These are phyloP conservation scores for Aromia moschata DNA, from an alignment of 2,888 invertebrate genomes.

Conservation along the genomic window DNA sequence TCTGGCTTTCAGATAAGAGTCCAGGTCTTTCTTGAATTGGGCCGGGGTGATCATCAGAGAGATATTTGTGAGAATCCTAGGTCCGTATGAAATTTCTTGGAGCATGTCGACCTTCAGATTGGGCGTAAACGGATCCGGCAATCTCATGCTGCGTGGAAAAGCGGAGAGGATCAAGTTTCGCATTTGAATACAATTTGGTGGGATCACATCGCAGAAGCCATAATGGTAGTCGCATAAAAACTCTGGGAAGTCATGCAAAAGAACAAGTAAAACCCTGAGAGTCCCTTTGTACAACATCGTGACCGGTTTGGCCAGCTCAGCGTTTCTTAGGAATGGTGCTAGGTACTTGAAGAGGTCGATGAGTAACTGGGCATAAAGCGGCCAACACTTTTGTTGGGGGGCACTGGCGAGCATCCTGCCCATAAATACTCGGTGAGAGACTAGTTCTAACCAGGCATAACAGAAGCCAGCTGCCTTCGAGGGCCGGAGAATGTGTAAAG, in stretches of 20 bases:
- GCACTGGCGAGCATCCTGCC: slow-evolving; percentile 91
- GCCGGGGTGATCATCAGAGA: slow-evolving; percentile 85
- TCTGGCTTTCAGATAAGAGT: slow-evolving; percentile 93
- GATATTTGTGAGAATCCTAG: slow-evolving; percentile 90
- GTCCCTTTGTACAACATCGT: slow-evolving; percentile 96
- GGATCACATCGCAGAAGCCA: slow-evolving; percentile 98
- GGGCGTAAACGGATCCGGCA: slow-evolving; percentile 98
- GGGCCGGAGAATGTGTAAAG: slow-evolving; percentile 92
- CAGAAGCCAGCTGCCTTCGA: slow-evolving; percentile 95
- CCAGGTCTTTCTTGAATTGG: slow-evolving; percentile 94
- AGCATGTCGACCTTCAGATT: slow-evolving; percentile 94
- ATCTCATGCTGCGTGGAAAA: slow-evolving; percentile 96
- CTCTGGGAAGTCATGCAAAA: slow-evolving; percentile 99
- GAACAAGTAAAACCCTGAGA: slow-evolving; percentile 86
- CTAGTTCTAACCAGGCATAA: slow-evolving; percentile 97
- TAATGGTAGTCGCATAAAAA: slow-evolving; percentile 99
- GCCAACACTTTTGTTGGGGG: slow-evolving; percentile 96
- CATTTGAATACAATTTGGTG: slow-evolving; percentile 99
- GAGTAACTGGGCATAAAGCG: slow-evolving; percentile 95
- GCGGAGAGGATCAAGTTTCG: slow-evolving; percentile 97
- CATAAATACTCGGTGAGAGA: slow-evolving; percentile 96
- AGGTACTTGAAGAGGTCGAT: slow-evolving; percentile 94
- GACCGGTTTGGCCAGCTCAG: slow-evolving; percentile 94
- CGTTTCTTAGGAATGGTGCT: slow-evolving; percentile 96
- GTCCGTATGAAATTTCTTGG: slow-evolving; percentile 87